A percentile compares a stretch with the other conserved stretches of the same genome.
phyloP scores from a whole-genome alignment of 2,797 vertebrate genomes.

The Falco berigora region DNA sequence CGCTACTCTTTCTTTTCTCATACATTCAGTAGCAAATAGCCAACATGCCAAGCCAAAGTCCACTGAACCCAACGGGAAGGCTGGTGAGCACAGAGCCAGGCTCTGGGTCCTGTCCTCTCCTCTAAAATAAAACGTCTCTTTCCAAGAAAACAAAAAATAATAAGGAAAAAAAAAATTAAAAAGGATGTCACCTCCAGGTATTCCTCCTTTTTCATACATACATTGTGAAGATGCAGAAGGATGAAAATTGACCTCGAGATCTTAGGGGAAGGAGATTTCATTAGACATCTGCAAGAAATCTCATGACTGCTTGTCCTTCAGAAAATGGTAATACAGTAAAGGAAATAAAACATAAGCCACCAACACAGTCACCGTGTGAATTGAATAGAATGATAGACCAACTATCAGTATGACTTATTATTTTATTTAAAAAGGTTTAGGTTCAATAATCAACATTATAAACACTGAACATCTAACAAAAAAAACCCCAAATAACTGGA shows the following conservation, averaged over 20 bases:
- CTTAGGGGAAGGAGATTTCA: not conserved
- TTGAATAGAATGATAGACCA: not conserved
- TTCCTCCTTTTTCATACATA: not conserved
- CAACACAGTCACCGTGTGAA: not conserved
- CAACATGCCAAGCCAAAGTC: not conserved
- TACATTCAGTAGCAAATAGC: not conserved
- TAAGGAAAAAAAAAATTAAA: not conserved
- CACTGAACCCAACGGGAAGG: not conserved
- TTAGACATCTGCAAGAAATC: not conserved
- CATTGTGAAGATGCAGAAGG: not conserved
- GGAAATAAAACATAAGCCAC: not conserved
- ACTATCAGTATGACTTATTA: not conserved
- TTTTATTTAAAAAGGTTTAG: not conserved
- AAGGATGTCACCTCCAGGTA: not conserved
- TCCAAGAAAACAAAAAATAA: not conserved
- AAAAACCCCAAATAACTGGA: not conserved
- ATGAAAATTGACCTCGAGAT: not conserved
- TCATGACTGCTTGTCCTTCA: not conserved
- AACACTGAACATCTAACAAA: not conserved
- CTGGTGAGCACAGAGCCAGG: not conserved
- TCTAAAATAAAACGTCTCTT: not conserved
- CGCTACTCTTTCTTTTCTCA: not conserved
- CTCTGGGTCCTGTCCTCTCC: not conserved
- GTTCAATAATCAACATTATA: not conserved
- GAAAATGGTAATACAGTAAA: not conserved